A percentile compares a stretch with the other conserved stretches of the same genome.
Conservation (phyloP, 1,140 invertebrate genomes). For the Nasonia giraulti region DNA sequence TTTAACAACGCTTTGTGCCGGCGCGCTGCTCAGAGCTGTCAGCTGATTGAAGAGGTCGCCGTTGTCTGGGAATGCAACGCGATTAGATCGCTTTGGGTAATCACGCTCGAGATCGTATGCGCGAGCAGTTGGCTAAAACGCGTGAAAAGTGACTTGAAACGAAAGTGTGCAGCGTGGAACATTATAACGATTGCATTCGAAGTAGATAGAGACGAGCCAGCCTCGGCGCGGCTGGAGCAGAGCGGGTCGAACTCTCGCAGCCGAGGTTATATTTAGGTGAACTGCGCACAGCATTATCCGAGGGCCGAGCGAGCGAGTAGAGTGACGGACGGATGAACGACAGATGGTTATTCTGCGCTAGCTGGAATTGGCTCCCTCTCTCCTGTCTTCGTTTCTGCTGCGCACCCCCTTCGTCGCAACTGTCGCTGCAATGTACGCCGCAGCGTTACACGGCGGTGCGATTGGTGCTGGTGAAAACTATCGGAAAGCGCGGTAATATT, state of each 20-base stretch:
- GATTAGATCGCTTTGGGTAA: background rate
- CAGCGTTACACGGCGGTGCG: too few species aligned
- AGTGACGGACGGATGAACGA: conserved; percentile 56
- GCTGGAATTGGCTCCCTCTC: background rate
- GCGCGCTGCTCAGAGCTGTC: background rate
- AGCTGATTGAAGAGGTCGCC: background rate
- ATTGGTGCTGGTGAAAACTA: background rate
- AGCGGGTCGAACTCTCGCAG: conserved; percentile 19
- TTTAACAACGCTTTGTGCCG: too few species aligned
- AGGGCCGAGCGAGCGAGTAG: conserved; percentile 49
- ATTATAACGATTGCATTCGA: too few species aligned
- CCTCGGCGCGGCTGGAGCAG: background rate
- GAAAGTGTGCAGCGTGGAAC: too few species aligned
- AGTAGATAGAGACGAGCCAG: too few species aligned
- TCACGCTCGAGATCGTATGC: background rate
- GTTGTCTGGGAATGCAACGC: background rate
- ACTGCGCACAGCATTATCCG: conserved; percentile 62
- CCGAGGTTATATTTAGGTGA: conserved; percentile 65
- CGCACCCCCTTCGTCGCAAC: background rate
- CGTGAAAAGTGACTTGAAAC: too few species aligned
- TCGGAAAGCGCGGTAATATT: conserved; percentile 10
- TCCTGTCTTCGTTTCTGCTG: background rate
- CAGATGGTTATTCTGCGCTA: conserved; percentile 44
- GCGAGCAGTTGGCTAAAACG: too few species aligned
- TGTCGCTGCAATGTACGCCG: background rate